A percentile compares a stretch with the other conserved stretches of the same genome.
Evolutionary conservation across 2,888 invertebrate genomes (phyloP).

Genomic region (Lepidonotus clava): DNA sequence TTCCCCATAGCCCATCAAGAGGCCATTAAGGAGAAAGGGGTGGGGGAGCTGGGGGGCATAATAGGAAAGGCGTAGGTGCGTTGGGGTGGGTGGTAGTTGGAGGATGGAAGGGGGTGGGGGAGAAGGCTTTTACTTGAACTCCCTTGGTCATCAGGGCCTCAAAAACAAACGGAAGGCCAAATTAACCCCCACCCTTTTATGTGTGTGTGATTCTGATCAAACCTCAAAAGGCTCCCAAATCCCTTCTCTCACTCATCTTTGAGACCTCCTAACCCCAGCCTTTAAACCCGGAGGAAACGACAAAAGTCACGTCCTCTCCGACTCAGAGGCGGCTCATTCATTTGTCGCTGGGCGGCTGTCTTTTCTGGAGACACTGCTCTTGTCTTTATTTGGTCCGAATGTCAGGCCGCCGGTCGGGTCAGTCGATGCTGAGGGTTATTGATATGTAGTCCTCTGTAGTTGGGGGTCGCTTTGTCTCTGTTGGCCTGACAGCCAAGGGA

Average conservation of each 20-base stretch:
- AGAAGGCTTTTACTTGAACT: neutral
- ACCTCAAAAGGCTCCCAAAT: neutral
- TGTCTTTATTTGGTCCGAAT: neutral
- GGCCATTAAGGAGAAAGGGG: neutral
- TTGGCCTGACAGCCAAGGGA: slow-evolving; percentile 1
- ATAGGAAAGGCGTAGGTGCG: neutral
- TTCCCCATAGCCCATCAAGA: neutral
- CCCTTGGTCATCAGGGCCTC: no score
- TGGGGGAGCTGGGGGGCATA: neutral
- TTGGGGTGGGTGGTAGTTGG: neutral
- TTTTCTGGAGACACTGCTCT: neutral
- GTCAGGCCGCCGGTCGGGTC: slow-evolving; percentile 26
- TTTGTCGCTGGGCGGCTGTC: neutral
- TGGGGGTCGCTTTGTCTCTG: slow-evolving; percentile 2
- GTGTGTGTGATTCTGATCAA: neutral
- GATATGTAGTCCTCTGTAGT: slow-evolving; percentile 27
- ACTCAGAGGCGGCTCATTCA: neutral
- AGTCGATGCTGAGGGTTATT: slow-evolving; percentile 17
- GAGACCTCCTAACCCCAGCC: neutral
- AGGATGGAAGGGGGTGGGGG: neutral
- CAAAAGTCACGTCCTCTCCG: no score
- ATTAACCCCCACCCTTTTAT: neutral
- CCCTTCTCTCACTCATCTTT: neutral
- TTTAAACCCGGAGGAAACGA: neutral
- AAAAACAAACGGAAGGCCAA: neutral